Base-by-base conservation (phyloP, 2,113 vertebrate genomes). In the Tichodroma muraria region DNA sequence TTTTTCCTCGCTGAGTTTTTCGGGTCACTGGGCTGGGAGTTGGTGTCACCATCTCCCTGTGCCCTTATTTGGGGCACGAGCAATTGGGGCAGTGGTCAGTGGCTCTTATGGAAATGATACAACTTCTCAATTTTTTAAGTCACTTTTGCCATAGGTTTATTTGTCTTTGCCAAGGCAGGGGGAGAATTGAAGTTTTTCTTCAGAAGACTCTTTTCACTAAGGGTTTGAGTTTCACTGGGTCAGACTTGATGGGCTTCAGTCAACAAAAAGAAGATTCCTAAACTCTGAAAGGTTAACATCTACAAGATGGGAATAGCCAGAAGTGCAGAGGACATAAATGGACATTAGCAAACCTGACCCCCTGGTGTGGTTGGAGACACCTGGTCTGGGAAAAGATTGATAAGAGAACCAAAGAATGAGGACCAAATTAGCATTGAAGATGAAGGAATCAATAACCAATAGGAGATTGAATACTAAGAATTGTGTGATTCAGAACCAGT, bases 371-470 rank as follows among this genome's bases (percentile, higher is more conserved):
- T 5, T 47, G 42, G 71, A 35, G 30, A 50, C 13, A 40, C 47
- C 31, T 14, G 19, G 31, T 44, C 31, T 5, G 11, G 49, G 60
- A 64, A 53, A n/a, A 53, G 25, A 54, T 35, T 65, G 33, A 14
- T 35, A 24, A 53, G 15, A 65, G 25, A 53, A 44, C 31, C 33
- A 35, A 54, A 44, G 47, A 15, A 35, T 24, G 7, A 53, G 20
- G 14, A 35, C 15, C 38, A 65, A 65, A 44, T 54, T 19, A 44
- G 15, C 49, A 44, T 35, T 0, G 0, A 65, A 54, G 8, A 12
- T 1, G 0, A 45, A 66, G 16, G 13, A 27, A 25, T 37, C 33
- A 80, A 31, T 45, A 54, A 10, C 2, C 20, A 54, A 10, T 0
- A 45, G 50, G 20, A 54, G 50, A 24, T 9, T 4, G 5, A 15